Conservation (phyloP, 2,113 vertebrate genomes). For the Buteo buteo region DNA sequence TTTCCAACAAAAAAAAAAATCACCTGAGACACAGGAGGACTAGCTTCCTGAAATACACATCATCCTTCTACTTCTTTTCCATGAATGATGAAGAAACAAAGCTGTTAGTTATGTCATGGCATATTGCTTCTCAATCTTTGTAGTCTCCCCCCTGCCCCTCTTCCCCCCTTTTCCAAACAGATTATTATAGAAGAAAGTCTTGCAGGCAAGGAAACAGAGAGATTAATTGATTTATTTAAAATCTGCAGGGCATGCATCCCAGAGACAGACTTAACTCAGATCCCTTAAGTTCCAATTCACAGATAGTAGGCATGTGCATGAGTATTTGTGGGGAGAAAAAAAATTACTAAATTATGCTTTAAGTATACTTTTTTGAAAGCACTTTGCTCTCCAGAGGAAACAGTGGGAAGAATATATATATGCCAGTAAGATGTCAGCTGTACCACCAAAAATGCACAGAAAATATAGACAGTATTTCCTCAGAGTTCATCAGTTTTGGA, state of each 20-base stretch:
- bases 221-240: background rate
- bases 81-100: background rate
- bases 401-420: background rate
- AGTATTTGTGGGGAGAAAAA: background rate
- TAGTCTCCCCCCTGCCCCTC: too few species aligned
- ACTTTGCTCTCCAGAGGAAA: background rate
- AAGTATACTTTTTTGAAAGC: background rate
- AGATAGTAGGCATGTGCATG: background rate
- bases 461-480: background rate
- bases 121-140: background rate
- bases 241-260: background rate
- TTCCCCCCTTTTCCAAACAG: background rate
- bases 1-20: background rate
- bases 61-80: background rate
- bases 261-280: background rate
- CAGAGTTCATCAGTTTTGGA: background rate
- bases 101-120: background rate
- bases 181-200: background rate
- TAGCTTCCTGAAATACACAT: background rate
- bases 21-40: background rate
- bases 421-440: background rate
- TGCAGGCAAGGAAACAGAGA: background rate
- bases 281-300: background rate
- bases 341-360: background rate
- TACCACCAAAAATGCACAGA: background rate